phyloP scores from a whole-genome alignment of 35 echinoderm and acorn worm genomes.

The Ptychodera flava region DNA sequence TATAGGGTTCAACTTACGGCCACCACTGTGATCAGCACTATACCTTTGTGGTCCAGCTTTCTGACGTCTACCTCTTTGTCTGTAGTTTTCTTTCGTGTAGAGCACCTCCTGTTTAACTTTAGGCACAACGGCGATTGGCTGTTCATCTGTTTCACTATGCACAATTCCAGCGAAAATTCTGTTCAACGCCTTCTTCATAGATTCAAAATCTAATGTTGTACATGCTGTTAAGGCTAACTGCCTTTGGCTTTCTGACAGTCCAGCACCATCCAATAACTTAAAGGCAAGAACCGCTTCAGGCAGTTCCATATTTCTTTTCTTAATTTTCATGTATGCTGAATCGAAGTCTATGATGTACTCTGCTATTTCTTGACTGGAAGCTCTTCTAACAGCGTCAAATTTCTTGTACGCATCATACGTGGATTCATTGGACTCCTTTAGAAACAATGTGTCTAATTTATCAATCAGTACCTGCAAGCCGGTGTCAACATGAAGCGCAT shows the following conservation, averaged over 20 bases:
- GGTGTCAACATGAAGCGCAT: background rate
- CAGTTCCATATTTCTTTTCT: slow-evolving; percentile 15
- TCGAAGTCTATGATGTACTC: slow-evolving; percentile 32
- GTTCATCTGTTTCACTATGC: background rate
- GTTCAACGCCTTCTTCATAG: slow-evolving; percentile 23
- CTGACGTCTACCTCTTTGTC: no score
- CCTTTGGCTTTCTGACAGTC: background rate
- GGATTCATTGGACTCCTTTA: slow-evolving; percentile 16
- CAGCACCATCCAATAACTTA: slow-evolving; percentile 12
- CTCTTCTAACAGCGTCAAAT: slow-evolving; percentile 8
- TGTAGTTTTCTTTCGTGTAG: no score
- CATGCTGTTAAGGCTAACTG: slow-evolving; percentile 30
- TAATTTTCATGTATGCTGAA: slow-evolving; percentile 27
- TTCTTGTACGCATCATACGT: slow-evolving; percentile 20
- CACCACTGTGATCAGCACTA: slow-evolving; percentile 3
- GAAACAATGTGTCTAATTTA: slow-evolving; percentile 20
- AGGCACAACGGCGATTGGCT: background rate
- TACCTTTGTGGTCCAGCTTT: no score
- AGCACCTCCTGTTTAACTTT: slow-evolving; percentile 7
- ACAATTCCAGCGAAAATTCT: slow-evolving; percentile 24
- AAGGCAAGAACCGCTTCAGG: slow-evolving; percentile 34
- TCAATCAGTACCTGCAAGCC: background rate
- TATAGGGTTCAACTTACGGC: slow-evolving; percentile 13
- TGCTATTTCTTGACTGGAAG: background rate
- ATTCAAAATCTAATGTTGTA: slow-evolving; percentile 19